Percentiles rank a stretch among this genome's conserved stretches.
phyloP scores from a whole-genome alignment of 2,888 invertebrate genomes.

The Lobophora halterata region DNA sequence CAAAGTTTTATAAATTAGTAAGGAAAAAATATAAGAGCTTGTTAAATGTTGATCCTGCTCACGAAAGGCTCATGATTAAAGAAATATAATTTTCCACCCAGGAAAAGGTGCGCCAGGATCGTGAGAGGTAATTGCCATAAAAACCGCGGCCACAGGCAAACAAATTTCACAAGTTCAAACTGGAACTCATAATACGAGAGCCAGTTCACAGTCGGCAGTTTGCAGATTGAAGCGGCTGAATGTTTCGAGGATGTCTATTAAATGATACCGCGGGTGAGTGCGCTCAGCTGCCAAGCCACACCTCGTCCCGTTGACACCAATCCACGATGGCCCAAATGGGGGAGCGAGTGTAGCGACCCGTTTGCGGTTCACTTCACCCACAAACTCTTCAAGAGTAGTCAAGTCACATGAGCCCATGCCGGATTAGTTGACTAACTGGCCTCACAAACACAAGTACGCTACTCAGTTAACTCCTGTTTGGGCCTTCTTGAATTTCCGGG shows the following conservation, averaged over 20 bases:
- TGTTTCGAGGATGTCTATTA: slow-evolving; percentile 23
- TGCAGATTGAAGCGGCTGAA: slow-evolving; percentile 14
- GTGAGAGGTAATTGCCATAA: slow-evolving; percentile 20
- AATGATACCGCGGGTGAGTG: slow-evolving; percentile 43
- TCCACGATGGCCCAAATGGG: slow-evolving; percentile 59
- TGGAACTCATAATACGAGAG: slow-evolving; percentile 18
- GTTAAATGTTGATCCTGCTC: too few species aligned
- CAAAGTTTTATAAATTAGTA: too few species aligned
- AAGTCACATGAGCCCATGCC: slow-evolving; percentile 32
- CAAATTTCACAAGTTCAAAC: slow-evolving; percentile 12
- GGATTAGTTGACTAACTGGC: slow-evolving; percentile 33
- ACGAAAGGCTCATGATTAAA: neutral
- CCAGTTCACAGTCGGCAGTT: slow-evolving; percentile 13
- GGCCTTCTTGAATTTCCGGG: slow-evolving; percentile 31
- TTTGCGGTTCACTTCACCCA: slow-evolving; percentile 51
- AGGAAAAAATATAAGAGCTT: too few species aligned
- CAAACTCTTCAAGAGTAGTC: slow-evolving; percentile 43
- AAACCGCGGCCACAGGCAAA: slow-evolving; percentile 14
- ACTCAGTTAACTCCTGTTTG: slow-evolving; percentile 35
- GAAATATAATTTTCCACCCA: slow-evolving; percentile 10
- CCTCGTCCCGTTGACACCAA: slow-evolving; percentile 51
- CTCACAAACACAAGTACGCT: slow-evolving; percentile 23
- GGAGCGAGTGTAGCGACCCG: slow-evolving; percentile 38
- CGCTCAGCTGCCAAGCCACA: slow-evolving; percentile 39
- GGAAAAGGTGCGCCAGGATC: slow-evolving; percentile 12